Percentiles rank a stretch among this genome's conserved stretches.
phyloP scores from a whole-genome alignment of 53 echinoderm and acorn worm species.

The Antedon mediterranea region DNA sequence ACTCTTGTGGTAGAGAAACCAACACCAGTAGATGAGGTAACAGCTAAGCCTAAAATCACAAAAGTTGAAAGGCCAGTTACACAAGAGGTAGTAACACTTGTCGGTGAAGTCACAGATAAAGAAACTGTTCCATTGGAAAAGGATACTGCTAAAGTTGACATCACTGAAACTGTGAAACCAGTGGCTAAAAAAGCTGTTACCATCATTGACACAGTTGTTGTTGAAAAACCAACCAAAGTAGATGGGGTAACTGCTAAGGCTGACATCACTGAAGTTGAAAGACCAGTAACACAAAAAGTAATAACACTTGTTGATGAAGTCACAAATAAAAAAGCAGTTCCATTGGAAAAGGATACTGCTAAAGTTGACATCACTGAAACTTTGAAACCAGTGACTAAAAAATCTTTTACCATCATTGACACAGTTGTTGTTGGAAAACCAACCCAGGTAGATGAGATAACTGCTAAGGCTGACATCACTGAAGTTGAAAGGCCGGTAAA shows the following conservation, averaged over 20 bases:
- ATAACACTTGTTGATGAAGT: too few relatives aligned
- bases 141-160: background rate
- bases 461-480: too few relatives aligned
- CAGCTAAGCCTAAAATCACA: conserved; percentile 7
- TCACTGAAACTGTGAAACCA: background rate
- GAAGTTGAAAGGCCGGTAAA: too few relatives aligned
- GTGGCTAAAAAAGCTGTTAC: conserved; percentile 22
- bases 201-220: too few relatives aligned
- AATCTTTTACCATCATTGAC: too few relatives aligned
- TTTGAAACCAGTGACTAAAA: too few relatives aligned
- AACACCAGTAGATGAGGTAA: background rate
- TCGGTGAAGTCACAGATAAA: background rate
- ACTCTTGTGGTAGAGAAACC: too few relatives aligned
- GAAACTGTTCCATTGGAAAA: background rate
- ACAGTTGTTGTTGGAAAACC: too few relatives aligned
- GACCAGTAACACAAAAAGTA: background rate
- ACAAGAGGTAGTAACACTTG: background rate
- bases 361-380: too few relatives aligned
- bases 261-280: conserved; percentile 1
- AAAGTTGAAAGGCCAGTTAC: conserved; percentile 8
- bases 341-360: too few relatives aligned
- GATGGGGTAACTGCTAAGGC: background rate
- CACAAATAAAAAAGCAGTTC: too few relatives aligned
- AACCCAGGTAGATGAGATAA: too few relatives aligned
- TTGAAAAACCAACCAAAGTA: background rate